Evolutionary conservation across 2,113 vertebrate genomes (phyloP).

Genomic region (Delphinapterus leucas): DNA sequence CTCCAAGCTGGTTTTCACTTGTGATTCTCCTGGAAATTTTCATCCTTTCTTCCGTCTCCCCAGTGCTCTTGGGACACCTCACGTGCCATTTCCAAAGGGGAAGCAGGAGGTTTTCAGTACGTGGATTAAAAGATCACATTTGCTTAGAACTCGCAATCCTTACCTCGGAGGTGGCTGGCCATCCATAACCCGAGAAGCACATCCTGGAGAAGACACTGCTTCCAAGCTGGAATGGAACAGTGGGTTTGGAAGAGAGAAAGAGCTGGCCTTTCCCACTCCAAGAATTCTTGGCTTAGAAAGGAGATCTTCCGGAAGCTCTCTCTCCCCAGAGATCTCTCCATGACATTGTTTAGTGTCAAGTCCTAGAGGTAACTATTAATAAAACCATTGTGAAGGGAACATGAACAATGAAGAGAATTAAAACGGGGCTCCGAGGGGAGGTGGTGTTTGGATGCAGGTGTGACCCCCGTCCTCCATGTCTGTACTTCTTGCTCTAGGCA

Average conservation of each 20-base stretch:
- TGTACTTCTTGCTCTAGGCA: too few species aligned
- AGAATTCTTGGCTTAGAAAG: background rate
- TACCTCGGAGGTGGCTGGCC: background rate
- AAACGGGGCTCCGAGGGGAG: background rate
- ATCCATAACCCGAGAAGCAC: background rate
- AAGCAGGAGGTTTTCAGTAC: too few species aligned
- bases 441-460: background rate
- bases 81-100: background rate
- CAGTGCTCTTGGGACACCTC: fast-evolving
- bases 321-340: background rate
- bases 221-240: background rate
- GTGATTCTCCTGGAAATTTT: background rate
- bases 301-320: background rate
- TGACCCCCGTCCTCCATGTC: fast-evolving
- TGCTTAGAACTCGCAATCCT: background rate
- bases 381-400: background rate
- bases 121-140: background rate
- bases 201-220: background rate
- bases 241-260: background rate
- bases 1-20: fast-evolving
- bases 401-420: fast-evolving
- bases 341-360: background rate
- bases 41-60: fast-evolving
- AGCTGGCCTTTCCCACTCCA: background rate
- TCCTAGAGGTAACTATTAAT: background rate